Percentiles rank a stretch among this genome's conserved stretches.
phyloP scores from a whole-genome alignment of 1,140 invertebrate species.

The Euwallacea fornicatus region DNA sequence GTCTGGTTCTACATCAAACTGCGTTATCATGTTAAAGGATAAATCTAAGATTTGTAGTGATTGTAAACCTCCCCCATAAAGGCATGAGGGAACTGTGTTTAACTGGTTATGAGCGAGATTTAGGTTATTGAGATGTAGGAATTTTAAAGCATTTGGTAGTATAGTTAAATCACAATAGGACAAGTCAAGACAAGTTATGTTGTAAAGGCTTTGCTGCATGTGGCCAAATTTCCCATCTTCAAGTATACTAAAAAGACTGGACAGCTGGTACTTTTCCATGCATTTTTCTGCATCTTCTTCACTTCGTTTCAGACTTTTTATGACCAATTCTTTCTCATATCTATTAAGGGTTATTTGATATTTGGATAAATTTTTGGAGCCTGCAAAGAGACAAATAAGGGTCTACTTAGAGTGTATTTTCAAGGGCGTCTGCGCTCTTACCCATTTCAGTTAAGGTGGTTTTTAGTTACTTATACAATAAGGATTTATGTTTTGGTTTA shows the following conservation, averaged over 20 bases:
- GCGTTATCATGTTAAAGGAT: slow-evolving; percentile 17
- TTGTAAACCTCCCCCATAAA: slow-evolving; percentile 15
- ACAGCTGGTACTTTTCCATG: not conserved
- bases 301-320: too few species aligned
- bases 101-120: slow-evolving; percentile 33
- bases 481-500: too few species aligned
- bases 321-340: too few species aligned
- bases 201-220: not conserved
- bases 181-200: slow-evolving; percentile 24
- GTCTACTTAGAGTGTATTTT: too few species aligned
- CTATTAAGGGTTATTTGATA: too few species aligned
- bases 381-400: too few species aligned
- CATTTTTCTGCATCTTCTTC: not conserved
- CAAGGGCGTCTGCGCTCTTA: too few species aligned
- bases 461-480: too few species aligned
- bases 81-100: slow-evolving; percentile 15
- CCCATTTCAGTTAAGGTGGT: too few species aligned
- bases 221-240: not conserved
- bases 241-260: not conserved
- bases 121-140: slow-evolving; percentile 6
- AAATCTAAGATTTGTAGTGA: slow-evolving; percentile 24
- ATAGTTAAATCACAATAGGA: slow-evolving; percentile 22
- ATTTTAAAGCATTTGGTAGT: slow-evolving; percentile 16
- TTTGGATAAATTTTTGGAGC: too few species aligned
- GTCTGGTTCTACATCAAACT: slow-evolving; percentile 27